Evolutionary conservation across 2,888 invertebrate species (phyloP).

Genomic region (Abscondita cerata): DNA sequence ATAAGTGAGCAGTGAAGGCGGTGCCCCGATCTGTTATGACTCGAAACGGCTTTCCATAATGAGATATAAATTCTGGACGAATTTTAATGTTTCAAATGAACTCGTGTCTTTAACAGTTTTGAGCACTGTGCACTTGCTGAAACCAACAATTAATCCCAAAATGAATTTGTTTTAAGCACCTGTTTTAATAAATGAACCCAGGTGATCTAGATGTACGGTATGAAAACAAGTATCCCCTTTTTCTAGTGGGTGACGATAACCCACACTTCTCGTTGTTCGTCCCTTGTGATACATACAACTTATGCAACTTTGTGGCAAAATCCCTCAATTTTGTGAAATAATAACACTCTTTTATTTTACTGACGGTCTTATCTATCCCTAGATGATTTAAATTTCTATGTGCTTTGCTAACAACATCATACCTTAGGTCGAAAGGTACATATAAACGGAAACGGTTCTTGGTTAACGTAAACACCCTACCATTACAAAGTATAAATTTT

Average conservation of each 20-base stretch:
- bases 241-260: conserved; percentile 46
- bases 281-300: conserved; percentile 42
- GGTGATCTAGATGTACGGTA: conserved; percentile 54
- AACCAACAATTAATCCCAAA: conserved; percentile 50
- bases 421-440: not conserved
- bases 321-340: conserved; percentile 48
- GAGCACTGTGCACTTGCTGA: conserved; percentile 30
- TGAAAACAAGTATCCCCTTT: too few species aligned
- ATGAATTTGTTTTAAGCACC: conserved; percentile 46
- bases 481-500: not conserved
- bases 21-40: conserved; percentile 29
- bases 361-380: conserved; percentile 45
- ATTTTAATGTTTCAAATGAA: not conserved
- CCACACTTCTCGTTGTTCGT: conserved; percentile 36
- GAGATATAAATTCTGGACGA: conserved; percentile 20
- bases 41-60: conserved; percentile 23
- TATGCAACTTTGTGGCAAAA: conserved; percentile 43
- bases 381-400: not conserved
- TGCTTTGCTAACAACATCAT: not conserved
- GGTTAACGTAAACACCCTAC: not conserved
- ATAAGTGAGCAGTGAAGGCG: conserved; percentile 17
- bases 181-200: conserved; percentile 53
- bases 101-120: conserved; percentile 17
- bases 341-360: conserved; percentile 24
- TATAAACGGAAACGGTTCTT: not conserved